Conservation (phyloP, 2,888 invertebrate genomes). For the Crematogaster levior region DNA sequence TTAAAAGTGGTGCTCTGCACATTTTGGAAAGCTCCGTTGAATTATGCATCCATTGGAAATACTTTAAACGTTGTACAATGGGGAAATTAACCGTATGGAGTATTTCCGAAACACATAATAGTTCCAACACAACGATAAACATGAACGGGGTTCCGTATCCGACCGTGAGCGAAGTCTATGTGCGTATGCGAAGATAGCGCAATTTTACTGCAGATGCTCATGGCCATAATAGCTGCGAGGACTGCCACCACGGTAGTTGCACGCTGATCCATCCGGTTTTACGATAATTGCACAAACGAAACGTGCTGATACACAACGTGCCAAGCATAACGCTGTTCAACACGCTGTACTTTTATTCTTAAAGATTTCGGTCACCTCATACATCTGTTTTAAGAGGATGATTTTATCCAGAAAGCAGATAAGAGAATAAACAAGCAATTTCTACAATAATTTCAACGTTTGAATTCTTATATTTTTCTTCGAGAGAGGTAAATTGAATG, state of each 20-base stretch:
- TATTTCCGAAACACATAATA: slow-evolving; percentile 33
- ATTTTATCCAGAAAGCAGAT: not conserved
- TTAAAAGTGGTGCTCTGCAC: not conserved
- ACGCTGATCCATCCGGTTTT: slow-evolving; percentile 32
- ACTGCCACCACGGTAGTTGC: slow-evolving; percentile 2
- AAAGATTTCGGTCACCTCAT: not conserved
- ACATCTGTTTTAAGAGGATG: not conserved
- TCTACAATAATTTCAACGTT: not conserved
- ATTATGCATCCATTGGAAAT: not conserved
- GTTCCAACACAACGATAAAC: slow-evolving; percentile 6
- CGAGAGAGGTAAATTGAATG: slow-evolving; percentile 15
- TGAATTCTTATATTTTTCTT: not conserved
- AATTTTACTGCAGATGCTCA: slow-evolving; percentile 44
- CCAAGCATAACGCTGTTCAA: not conserved
- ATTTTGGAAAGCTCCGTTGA: not conserved
- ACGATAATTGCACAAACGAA: slow-evolving; percentile 37
- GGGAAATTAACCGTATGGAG: slow-evolving; percentile 33
- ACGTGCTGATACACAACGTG: slow-evolving; percentile 22
- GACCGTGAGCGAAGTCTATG: not conserved
- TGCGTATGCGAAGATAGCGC: slow-evolving; percentile 29
- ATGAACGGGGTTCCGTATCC: not conserved
- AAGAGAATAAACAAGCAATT: not conserved
- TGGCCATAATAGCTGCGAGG: slow-evolving; percentile 21
- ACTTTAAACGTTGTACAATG: not conserved
- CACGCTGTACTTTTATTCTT: not conserved